Evolutionary conservation across 1,140 invertebrate species (phyloP), one percentile per base, ranked within the genome.

Genomic region (Drosophila kepulauana): DNA sequence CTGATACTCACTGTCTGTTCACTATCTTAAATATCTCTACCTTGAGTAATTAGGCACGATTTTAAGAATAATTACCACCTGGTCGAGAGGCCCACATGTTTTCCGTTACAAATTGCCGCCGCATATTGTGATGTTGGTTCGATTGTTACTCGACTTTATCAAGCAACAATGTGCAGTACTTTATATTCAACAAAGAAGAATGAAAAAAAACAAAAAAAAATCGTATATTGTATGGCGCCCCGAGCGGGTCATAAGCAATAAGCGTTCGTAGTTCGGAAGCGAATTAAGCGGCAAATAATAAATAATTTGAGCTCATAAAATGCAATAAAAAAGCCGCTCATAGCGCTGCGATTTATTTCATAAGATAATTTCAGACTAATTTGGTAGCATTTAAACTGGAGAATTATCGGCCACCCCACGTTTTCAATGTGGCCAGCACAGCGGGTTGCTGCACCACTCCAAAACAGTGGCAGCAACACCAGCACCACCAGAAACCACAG

Each of bases 291-390:
- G 68, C 72, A 89, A 89, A 85, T 90, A 81, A 89, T 89, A 89
- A 89, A 89, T 89, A 89, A 88, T 88, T 89, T 89, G 66, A 16
- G 69, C 75, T 85, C 85, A 89, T 89, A 85, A 89, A 85, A 85
- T 74, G 81, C 81, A 75, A 85, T 85, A 38, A 89, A 89, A 89
- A 85, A 82, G 63, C 68, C 77, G 84, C 79, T 79, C 69, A 82
- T 71, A 64, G 75, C 65, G 45, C 43, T 45, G 65, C 78, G 84
- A 87, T 87, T 82, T 87, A 74, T 82, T 87, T 88, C 64, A 66
- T 51, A 46, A 85, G 78, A 89, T 89, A 85, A 89, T 89, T 81
- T 63, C 65, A 79, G 75, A 79, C 81, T 89, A 89, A 89, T 89
- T 89, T 89, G 85, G 85, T 89, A 89, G 85, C 85, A 89, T 89